Conservation (phyloP, 2,797 vertebrate species). For the Epinephelus malabaricus region DNA sequence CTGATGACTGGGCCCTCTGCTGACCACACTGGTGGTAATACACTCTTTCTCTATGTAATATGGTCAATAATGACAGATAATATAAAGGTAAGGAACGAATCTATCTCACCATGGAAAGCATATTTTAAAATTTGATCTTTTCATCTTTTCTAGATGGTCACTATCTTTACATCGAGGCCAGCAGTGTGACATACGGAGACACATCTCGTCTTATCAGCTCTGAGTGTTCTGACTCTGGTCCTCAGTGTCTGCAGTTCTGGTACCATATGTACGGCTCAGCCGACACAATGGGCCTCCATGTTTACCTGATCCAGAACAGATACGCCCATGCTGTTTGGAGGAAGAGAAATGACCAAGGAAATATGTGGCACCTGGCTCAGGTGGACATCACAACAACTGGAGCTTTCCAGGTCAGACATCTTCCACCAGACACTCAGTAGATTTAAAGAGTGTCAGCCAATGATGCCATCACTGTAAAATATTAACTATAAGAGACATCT, state of each 20-base stretch:
- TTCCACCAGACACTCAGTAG: too few species aligned
- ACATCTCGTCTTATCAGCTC: conserved; percentile 81
- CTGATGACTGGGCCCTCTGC: conserved; percentile 78
- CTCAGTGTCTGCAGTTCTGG: conserved; percentile 87
- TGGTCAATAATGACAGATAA: not conserved
- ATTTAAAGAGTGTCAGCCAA: too few species aligned
- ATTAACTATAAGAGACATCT: not conserved
- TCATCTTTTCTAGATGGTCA: conserved; percentile 70
- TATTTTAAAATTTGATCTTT: not conserved
- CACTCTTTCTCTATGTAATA: not conserved
- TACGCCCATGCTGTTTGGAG: conserved; percentile 63
- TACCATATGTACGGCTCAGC: conserved; percentile 86
- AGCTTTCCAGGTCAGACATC: conserved; percentile 67
- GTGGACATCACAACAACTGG: conserved; percentile 75
- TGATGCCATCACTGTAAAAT: too few species aligned
- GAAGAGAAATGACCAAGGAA: conserved; percentile 80
- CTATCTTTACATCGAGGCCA: conserved; percentile 84
- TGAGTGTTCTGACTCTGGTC: conserved; percentile 73
- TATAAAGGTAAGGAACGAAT: not conserved
- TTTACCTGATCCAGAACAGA: conserved; percentile 77
- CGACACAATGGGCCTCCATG: conserved; percentile 81
- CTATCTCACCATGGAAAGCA: not conserved
- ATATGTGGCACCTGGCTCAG: conserved; percentile 79
- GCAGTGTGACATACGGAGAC: conserved; percentile 69
- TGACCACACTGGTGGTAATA: conserved; percentile 83